phyloP scores from a whole-genome alignment of 2,113 vertebrate species.

The Podarcis cretensis region DNA sequence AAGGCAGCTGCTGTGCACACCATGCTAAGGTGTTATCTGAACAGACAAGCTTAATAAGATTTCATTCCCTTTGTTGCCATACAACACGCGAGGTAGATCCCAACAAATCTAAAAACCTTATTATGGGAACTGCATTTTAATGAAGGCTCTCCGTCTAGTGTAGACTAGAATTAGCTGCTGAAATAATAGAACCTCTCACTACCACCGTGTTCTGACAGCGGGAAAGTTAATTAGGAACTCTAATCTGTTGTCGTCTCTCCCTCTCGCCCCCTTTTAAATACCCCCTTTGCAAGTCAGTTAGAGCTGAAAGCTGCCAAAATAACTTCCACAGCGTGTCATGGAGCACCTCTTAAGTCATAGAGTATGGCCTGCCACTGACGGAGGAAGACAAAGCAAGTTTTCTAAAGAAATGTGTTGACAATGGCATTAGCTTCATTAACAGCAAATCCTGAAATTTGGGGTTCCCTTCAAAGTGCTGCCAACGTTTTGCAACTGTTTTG shows the following conservation, averaged over 20 bases:
- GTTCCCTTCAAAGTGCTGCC: no score
- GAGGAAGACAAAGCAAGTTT: not conserved
- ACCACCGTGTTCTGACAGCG: slow-evolving; percentile 32
- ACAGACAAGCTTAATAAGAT: not conserved
- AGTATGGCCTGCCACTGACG: accelerated
- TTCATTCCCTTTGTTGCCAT: not conserved
- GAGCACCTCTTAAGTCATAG: not conserved
- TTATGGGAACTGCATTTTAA: not conserved
- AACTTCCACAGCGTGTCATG: not conserved
- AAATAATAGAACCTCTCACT: not conserved
- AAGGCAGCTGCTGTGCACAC: not conserved
- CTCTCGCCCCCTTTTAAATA: not conserved
- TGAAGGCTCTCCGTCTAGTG: not conserved
- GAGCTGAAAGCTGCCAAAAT: not conserved
- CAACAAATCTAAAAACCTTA: not conserved
- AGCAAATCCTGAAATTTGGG: no score
- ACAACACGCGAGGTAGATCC: not conserved
- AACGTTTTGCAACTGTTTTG: no score
- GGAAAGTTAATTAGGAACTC: slow-evolving; percentile 29
- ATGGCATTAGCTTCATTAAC: no score
- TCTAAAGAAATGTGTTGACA: not conserved
- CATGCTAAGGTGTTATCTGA: not conserved
- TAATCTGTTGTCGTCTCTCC: slow-evolving; percentile 8
- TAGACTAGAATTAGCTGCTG: not conserved
- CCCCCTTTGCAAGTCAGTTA: not conserved